These are phyloP conservation scores for Festucalex cinctus DNA, from an alignment of 2,113 vertebrate species.

Conservation along the genomic window DNA sequence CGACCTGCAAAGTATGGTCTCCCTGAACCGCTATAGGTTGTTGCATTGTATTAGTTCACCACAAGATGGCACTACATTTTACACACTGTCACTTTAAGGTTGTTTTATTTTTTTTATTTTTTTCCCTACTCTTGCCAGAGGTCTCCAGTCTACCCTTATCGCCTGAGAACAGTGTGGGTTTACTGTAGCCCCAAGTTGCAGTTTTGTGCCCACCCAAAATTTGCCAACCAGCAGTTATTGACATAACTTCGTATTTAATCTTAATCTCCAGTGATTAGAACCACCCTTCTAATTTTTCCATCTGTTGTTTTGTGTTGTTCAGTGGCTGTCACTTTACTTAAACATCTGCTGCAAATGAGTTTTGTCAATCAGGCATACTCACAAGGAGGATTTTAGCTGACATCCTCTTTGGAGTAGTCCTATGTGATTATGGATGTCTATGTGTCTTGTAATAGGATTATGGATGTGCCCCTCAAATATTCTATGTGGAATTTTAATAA, in stretches of 20 bases:
- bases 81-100: background rate
- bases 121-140: no score
- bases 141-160: no score
- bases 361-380: conserved; percentile 30
- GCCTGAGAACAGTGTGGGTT: no score
- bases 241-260: conserved; percentile 15
- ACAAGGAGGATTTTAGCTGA: conserved; percentile 20
- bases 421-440: background rate
- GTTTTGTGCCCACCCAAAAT: background rate
- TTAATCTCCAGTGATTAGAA: conserved; percentile 30
- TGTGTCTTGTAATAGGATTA: conserved; percentile 4
- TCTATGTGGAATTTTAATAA: conserved; percentile 4
- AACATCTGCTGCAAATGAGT: conserved; percentile 30
- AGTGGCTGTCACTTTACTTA: conserved; percentile 29
- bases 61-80: no score
- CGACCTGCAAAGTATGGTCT: no score
- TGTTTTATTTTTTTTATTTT: no score
- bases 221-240: conserved; percentile 4
- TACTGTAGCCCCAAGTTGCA: background rate
- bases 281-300: conserved; percentile 26
- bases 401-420: background rate
- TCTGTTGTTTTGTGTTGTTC: conserved; percentile 20
- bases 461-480: conserved; percentile 7
- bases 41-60: no score
- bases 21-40: no score